Percentiles rank a stretch among this genome's conserved stretches.
phyloP scores from a whole-genome alignment of 2,113 vertebrate genomes.

The Prolemur simus region DNA sequence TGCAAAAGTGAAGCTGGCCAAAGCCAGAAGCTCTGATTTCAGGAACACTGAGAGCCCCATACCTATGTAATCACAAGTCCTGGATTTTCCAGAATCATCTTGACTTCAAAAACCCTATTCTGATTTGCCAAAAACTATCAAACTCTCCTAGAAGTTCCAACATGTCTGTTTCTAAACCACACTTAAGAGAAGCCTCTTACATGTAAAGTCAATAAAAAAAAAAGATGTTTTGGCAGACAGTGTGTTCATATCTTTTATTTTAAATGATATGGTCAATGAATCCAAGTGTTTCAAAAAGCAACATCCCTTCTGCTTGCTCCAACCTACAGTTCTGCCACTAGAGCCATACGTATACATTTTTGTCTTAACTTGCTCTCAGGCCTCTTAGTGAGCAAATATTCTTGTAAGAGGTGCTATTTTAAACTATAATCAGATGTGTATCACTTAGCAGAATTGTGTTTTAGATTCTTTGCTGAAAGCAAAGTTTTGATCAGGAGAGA shows the following conservation, averaged over 20 bases:
- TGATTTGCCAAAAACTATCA: background rate
- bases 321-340: background rate
- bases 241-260: background rate
- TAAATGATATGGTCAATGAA: background rate
- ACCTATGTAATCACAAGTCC: background rate
- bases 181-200: background rate
- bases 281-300: background rate
- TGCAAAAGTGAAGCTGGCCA: background rate
- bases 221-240: background rate
- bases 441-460: background rate
- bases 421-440: background rate
- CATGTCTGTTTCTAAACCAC: conserved; percentile 14
- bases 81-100: background rate
- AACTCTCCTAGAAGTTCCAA: background rate
- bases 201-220: background rate
- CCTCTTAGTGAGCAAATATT: background rate
- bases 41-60: background rate
- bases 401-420: background rate
- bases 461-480: background rate
- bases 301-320: background rate
- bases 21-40: background rate
- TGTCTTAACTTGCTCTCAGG: rapidly evolving
- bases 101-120: background rate
- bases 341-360: background rate
- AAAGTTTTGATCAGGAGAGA: background rate